Base-by-base conservation (phyloP, 2,888 invertebrate species). In the Nipponacmea schrenckii region DNA sequence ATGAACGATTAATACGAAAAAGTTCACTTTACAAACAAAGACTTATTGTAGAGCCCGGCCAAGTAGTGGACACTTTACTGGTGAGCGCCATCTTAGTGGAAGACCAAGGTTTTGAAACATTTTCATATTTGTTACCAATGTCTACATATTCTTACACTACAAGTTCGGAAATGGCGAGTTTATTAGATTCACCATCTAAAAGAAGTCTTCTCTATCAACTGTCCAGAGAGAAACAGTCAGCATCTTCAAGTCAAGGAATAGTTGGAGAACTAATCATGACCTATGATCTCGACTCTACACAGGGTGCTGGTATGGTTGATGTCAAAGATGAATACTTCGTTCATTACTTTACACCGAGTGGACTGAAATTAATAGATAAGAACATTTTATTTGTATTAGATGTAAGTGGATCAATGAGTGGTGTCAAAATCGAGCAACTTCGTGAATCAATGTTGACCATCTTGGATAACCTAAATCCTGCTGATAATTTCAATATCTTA, bases 401-500 rank as follows among this genome's bases (percentile, higher is more conserved):
- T 85, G 92, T 93, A 0, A 93, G 93, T 50, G 93, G 94, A 15
- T 94, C 93, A 69, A 94, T 94, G 94, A 89, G 90, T 79, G 94
- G 92, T 31, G 90, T 90, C 69, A 93, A 93, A 89, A 91, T 94
- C 63, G 87, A 89, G 27, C 93, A 94, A 87, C 88, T 93, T n/a
- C 91, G 72, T 69, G 91, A 92, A 71, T 93, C 94, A 31, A 93
- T 94, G 93, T 88, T 90, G 75, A 91, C 91, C 65, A 94, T 94
- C 74, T 90, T 94, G n/a, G 87, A 89, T 14, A 92, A 93, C 79
- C 90, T 94, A 44, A 90, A 92, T 69, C 78, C 87, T 0, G 91
- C 91, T 2, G 94, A 94, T 86, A 91, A 91, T 79, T 93, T 94
- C 89, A 93, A 92, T 81, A 91, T 94, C 70, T 91, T 94, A 26